Evolutionary conservation across 2,888 invertebrate genomes (phyloP), one percentile per base, ranked within the genome.

Genomic region (Heliconius cydno): DNA sequence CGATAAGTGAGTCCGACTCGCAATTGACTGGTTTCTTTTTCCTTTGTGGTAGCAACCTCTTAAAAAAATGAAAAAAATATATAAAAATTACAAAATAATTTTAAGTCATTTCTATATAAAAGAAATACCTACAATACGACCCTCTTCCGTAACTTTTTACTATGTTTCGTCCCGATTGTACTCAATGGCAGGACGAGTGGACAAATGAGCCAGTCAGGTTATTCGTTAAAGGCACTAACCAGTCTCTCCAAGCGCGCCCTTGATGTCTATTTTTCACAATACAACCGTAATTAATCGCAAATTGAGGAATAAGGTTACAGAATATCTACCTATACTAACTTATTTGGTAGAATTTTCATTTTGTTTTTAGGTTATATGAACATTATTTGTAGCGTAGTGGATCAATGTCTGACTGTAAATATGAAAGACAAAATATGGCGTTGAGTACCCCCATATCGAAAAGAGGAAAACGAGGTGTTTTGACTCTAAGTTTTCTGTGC

Each of bases 191-290:
- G 75, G 79, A 76, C 80, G 78, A 77, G 78, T 82, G 84, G 83
- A 88, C 85, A 87, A 88, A 88, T 87, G 87, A 86, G 83, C 66
- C 79, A 83, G 84, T 81, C 82, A 82, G 85, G 85, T 86, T 85
- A 83, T 84, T 84, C 85, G 82, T 83, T 82, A 83, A 85, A 84
- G 84, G 86, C 84, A 80, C 82, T 79, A 57, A n/a, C 10, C 22
- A 77, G n/a, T 63, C 30, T 34, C 72, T 78, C 25, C 68, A 34
- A 74, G 68, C 68, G 70, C 66, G 41, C 83, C 79, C 83, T 79
- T 84, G 82, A 80, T 85, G 82, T 80, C 83, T 83, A 87, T 87
- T 87, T 87, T 87, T 88, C 83, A 85, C 79, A 68, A 82, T 28
- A 71, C 77, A 78, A 78, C 75, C 75, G 76, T 77, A 68, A 78